A percentile compares a stretch with the other conserved stretches of the same genome.
Conservation (phyloP, 2,797 vertebrate species). For the Picus viridis region DNA sequence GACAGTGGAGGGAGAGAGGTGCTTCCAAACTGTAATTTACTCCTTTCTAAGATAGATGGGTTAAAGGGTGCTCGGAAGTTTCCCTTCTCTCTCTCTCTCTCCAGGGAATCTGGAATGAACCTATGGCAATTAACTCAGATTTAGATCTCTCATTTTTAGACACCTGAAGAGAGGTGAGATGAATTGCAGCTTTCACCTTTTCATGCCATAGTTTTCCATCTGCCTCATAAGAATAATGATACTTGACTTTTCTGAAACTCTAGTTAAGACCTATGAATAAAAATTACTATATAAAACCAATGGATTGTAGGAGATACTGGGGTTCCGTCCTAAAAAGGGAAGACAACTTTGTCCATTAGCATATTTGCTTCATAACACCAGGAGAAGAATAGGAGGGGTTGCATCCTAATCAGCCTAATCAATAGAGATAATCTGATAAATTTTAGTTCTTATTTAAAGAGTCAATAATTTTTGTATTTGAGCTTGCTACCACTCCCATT, state of each 20-base stretch:
- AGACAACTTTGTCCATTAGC: neutral
- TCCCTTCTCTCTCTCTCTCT: neutral
- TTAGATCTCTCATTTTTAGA: constrained; percentile 9
- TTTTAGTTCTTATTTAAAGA: constrained; percentile 16
- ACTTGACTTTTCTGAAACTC: neutral
- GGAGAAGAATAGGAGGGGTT: neutral
- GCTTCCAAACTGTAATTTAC: neutral
- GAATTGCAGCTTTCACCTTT: constrained; percentile 31
- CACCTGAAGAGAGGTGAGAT: constrained; percentile 21
- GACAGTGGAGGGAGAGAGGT: neutral
- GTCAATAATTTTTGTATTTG: neutral
- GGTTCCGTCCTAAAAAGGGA: neutral
- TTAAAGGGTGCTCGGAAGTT: neutral
- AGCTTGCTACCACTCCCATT: neutral
- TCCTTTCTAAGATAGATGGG: neutral
- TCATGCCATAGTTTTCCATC: neutral
- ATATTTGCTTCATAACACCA: neutral
- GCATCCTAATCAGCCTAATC: neutral
- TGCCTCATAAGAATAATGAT: neutral
- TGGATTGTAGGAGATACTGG: neutral
- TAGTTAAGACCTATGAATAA: constrained; percentile 5
- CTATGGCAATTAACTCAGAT: constrained; percentile 17
- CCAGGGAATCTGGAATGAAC: constrained; percentile 1
- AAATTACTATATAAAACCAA: neutral
- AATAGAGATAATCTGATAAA: constrained; percentile 5